phyloP scores from a whole-genome alignment of 2,797 vertebrate species.

The Pseudocheirus occidentalis region DNA sequence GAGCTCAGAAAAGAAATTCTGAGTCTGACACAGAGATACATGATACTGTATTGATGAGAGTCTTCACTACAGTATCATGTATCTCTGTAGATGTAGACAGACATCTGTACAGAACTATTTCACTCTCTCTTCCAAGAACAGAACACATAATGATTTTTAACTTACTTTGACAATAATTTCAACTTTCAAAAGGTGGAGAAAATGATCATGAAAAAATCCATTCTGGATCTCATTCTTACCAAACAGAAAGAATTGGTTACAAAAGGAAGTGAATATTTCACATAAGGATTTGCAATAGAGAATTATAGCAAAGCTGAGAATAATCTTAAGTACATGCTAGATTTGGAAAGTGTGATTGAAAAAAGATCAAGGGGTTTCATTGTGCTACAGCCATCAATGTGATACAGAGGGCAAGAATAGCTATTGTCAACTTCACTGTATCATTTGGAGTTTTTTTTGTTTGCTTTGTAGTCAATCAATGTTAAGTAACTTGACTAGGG shows the following conservation, averaged over 20 bases:
- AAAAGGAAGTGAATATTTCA: neutral
- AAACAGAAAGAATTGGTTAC: neutral
- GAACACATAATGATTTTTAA: neutral
- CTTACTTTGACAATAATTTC: neutral
- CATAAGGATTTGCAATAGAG: neutral
- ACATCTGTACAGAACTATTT: neutral
- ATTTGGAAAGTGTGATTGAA: neutral
- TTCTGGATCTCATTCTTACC: neutral
- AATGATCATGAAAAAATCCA: neutral
- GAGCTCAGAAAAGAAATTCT: neutral
- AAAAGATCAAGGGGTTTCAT: neutral
- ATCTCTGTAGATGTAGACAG: neutral
- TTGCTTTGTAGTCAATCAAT: neutral
- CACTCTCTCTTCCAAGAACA: neutral
- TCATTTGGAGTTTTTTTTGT: neutral
- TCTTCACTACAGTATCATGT: too few relatives aligned
- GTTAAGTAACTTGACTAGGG: neutral
- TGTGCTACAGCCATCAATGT: neutral
- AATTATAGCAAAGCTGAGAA: neutral
- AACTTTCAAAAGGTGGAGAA: neutral
- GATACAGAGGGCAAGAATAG: neutral
- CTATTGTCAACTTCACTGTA: neutral
- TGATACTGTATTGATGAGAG: neutral
- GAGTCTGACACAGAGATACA: neutral
- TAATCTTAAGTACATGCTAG: neutral